Evolutionary conservation across 53 echinoderm and acorn worm species (phyloP), one percentile per base, ranked within the genome.

Genomic region (Zoroaster sp.): DNA sequence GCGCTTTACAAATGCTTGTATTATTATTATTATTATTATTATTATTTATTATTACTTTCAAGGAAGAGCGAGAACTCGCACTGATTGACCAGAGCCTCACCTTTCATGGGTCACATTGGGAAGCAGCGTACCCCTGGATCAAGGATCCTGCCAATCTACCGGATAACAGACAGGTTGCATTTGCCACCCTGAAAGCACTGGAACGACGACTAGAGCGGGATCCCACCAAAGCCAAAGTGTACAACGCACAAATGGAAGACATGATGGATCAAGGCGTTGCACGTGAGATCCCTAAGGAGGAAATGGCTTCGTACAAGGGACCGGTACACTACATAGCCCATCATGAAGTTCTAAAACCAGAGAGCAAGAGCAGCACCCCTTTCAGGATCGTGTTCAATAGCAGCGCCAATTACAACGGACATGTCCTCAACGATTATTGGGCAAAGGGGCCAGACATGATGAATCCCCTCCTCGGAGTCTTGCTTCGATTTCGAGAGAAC

Each of bases 381-480:
- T 3, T 83, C n/a, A 53, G 82, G 21, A 90, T 90, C 25, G 90
- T 90, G 6, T 90, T 90, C 41, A 90, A 83, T 21, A 83, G 83
- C 63, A 83, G 83, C 39, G 83, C 90, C 63, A 88, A 73, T 1
- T 88, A 88, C 68, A 88, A 81, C 46, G 92, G 81, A 18, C 79
- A 53, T 18, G 32, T 69, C 51, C 45, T 91, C 45, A 91, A 91
- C 40, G 72, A 91, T 17, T 90, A 83, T 23, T 89, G 89, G 78
- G 80, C 89, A n/a, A 89, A 89, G 79, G 80, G 78, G 45, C 87
- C 91, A 31, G 91, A 91, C 34, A 28, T 91, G 14, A 71, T 77
- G 10, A 91, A 91, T 41, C 67, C 53, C 17, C 44, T 91, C 23
- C 80, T 77, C 17, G 88, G 79, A 32, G 80, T 92, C 18, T 18